Evolutionary conservation across 2,113 vertebrate species (phyloP).

Genomic region (Xyrauchen texanus): DNA sequence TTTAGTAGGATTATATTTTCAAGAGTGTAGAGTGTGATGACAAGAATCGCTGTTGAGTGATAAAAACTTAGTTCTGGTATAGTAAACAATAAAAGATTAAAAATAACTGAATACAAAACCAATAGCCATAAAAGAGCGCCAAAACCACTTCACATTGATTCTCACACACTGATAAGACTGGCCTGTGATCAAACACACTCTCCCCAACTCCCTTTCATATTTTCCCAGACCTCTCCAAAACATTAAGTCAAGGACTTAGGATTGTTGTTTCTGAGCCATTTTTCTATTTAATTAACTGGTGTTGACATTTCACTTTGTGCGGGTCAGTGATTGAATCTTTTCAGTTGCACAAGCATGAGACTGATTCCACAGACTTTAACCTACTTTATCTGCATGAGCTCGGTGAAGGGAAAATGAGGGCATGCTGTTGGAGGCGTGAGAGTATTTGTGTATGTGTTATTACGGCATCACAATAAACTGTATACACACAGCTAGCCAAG

Average conservation of each 20-base stretch:
- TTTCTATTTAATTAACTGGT: slow-evolving; percentile 34
- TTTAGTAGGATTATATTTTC: too few species aligned
- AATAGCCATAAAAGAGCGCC: background rate
- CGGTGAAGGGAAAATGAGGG: background rate
- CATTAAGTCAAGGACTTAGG: slow-evolving; percentile 54
- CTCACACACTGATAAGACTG: slow-evolving; percentile 1
- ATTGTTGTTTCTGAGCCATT: slow-evolving; percentile 28
- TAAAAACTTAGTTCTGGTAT: background rate
- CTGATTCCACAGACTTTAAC: slow-evolving; percentile 1
- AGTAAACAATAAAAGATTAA: background rate
- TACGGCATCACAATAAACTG: too few species aligned
- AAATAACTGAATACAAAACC: background rate
- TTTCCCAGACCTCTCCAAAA: slow-evolving; percentile 39
- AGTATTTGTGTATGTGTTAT: background rate
- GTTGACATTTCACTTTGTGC: slow-evolving; percentile 28
- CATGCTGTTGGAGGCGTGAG: background rate
- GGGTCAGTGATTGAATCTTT: slow-evolving; percentile 20
- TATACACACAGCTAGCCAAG: too few species aligned
- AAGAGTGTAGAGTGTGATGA: background rate
- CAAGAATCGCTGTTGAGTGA: background rate
- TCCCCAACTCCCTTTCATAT: slow-evolving; percentile 45
- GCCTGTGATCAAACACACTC: slow-evolving; percentile 20
- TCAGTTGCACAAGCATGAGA: background rate
- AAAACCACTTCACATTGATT: background rate
- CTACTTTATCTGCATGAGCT: background rate